Base-by-base conservation (phyloP, 2,888 invertebrate species). In the Drosophila affinis region DNA sequence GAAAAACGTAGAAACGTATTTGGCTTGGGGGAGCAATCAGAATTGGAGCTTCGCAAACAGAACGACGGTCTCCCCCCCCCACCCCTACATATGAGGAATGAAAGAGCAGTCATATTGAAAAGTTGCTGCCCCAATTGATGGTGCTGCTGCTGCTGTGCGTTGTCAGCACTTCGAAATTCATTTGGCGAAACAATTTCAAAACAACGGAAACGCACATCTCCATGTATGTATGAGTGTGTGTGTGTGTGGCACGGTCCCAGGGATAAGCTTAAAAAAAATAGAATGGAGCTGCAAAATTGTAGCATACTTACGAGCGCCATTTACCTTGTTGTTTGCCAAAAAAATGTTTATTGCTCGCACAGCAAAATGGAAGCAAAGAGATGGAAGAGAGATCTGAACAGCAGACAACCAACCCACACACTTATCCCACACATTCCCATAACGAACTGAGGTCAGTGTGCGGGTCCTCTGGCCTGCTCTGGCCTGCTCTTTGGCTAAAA, bases 101-200 rank as follows among this genome's bases (percentile, higher is more conserved):
- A 56, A 57, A 57, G 52, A 61, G 54, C 53, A 45, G 60, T 57
- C 62, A 67, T 60, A 75, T 75, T 62, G 62, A 70, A 60, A 75
- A 54, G 54, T 59, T 59, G 46, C 17, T 12, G 21, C 18, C 45
- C 4, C 45, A 58, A 46, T 63, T 61, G 47, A 21, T 46, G 45
- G 39, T 45, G 46, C 54, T 56, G 61, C 59, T 69, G 72, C 56
- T 56, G 61, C 61, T 69, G 72, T 67, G 67, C 67, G 67, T 64
- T 79, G 84, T 87, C 88, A 87, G 86, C 87, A 78, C 87, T 81
- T 86, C 82, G 76, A 78, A 86, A 88, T 87, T 86, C 86, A 86
- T 88, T 88, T 87, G 74, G 76, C 29, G 45, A 61, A 81, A 77
- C 83, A 72, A 86, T 82, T 86, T 81, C 68, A 74, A 79, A 72